A percentile compares a stretch with the other conserved stretches of the same genome.
phyloP scores from a whole-genome alignment of 2,888 invertebrate genomes.

The Laothoe populi region DNA sequence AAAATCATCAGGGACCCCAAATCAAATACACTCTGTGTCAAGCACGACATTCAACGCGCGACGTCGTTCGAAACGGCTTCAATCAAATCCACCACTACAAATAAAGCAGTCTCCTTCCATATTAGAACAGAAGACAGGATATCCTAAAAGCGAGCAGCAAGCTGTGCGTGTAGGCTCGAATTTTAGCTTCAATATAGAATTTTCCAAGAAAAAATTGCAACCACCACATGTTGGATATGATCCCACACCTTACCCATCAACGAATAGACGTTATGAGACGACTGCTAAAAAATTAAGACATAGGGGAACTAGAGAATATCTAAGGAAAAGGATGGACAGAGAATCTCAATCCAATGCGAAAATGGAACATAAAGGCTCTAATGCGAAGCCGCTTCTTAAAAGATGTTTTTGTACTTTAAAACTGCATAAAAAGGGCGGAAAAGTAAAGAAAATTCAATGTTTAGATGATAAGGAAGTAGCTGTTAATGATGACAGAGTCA shows the following conservation, averaged over 20 bases:
- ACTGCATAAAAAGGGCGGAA: constrained; percentile 42
- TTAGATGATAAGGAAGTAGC: not conserved
- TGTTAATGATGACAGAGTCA: constrained; percentile 13
- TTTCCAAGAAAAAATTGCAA: constrained; percentile 42
- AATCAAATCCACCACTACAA: constrained; percentile 4
- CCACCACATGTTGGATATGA: not conserved
- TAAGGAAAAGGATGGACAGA: constrained; percentile 23
- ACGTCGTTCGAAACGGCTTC: constrained; percentile 16
- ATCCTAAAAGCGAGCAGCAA: constrained; percentile 29
- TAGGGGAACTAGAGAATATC: constrained; percentile 32
- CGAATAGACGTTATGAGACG: constrained; percentile 7
- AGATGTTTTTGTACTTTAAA: constrained; percentile 54
- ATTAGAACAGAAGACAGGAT: constrained; percentile 24
- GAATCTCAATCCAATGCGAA: constrained; percentile 36
- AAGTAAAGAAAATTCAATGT: constrained; percentile 20
- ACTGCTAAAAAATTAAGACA: constrained; percentile 28
- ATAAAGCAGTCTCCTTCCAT: not conserved
- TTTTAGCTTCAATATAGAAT: constrained; percentile 50
- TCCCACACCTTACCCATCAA: not conserved
- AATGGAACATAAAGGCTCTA: constrained; percentile 38
- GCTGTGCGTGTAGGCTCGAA: constrained; percentile 44
- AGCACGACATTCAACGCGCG: constrained; percentile 19
- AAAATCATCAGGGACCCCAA: constrained; percentile 29
- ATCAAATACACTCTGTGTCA: not conserved
- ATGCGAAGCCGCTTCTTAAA: constrained; percentile 40